These are phyloP conservation scores for Petrocephalus schoutedeni DNA, from an alignment of 2,797 vertebrate species.

Conservation along the genomic window DNA sequence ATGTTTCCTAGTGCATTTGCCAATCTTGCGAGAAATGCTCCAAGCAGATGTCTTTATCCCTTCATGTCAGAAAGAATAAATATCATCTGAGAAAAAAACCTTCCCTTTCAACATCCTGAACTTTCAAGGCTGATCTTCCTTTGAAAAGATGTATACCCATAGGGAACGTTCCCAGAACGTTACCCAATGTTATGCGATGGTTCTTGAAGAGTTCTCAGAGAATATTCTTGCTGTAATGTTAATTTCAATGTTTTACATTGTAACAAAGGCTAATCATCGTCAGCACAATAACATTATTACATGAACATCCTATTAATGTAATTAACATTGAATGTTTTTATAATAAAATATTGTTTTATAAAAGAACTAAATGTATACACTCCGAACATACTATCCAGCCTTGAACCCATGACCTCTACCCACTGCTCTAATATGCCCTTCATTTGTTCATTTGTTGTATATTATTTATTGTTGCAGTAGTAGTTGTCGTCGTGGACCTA, in stretches of 20 bases:
- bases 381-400: background rate
- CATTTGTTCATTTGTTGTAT: background rate
- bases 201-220: background rate
- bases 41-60: conserved; percentile 36
- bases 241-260: background rate
- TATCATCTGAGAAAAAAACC: background rate
- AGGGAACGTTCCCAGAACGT: background rate
- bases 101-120: conserved; percentile 9
- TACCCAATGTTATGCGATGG: background rate
- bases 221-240: background rate
- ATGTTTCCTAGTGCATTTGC: conserved; percentile 41
- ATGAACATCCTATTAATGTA: too few relatives aligned
- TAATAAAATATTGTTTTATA: background rate
- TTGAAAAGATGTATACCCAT: background rate
- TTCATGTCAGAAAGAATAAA: conserved; percentile 1
- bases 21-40: conserved; percentile 32
- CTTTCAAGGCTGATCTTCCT: background rate
- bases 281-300: background rate
- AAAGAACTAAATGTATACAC: background rate
- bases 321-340: background rate
- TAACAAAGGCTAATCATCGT: background rate
- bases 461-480: too few relatives aligned
- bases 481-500: background rate
- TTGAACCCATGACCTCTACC: background rate
- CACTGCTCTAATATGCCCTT: background rate